Percentiles rank a stretch among this genome's conserved stretches.
Conservation (phyloP, 2,113 vertebrate species). For the Saguinus imperator region DNA sequence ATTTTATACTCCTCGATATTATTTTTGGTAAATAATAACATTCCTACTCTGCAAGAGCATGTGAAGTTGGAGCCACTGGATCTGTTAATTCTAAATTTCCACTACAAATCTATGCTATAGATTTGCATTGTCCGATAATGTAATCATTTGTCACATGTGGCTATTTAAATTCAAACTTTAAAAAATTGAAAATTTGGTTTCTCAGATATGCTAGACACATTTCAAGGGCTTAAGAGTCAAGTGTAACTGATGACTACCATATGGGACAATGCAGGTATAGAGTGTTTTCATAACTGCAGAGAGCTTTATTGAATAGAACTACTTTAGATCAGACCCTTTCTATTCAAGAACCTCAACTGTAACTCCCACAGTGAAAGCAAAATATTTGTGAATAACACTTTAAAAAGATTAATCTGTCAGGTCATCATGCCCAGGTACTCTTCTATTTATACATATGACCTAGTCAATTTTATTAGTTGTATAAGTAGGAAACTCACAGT, state of each 20-base stretch:
- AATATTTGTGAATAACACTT: neutral
- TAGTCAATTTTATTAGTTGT: neutral
- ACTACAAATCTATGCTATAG: neutral
- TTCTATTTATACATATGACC: neutral
- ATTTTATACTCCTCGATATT: conserved; percentile 84
- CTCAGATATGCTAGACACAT: neutral
- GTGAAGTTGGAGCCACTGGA: conserved; percentile 88
- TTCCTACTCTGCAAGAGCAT: conserved; percentile 87
- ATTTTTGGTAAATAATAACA: conserved; percentile 88
- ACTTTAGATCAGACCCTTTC: neutral
- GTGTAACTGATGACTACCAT: neutral
- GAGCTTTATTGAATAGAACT: neutral
- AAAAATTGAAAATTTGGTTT: neutral
- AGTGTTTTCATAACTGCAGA: neutral
- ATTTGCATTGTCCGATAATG: neutral
- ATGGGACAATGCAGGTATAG: neutral
- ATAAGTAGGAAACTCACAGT: neutral
- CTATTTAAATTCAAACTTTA: conserved; percentile 33
- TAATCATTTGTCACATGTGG: neutral
- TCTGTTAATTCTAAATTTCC: neutral
- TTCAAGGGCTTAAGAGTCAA: neutral
- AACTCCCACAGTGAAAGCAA: neutral
- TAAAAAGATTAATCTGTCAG: neutral
- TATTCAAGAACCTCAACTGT: neutral
- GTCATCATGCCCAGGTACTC: neutral